Evolutionary conservation across 2,888 invertebrate genomes (phyloP), one percentile per base, ranked within the genome.

Genomic region (Priocnemis perturbator): DNA sequence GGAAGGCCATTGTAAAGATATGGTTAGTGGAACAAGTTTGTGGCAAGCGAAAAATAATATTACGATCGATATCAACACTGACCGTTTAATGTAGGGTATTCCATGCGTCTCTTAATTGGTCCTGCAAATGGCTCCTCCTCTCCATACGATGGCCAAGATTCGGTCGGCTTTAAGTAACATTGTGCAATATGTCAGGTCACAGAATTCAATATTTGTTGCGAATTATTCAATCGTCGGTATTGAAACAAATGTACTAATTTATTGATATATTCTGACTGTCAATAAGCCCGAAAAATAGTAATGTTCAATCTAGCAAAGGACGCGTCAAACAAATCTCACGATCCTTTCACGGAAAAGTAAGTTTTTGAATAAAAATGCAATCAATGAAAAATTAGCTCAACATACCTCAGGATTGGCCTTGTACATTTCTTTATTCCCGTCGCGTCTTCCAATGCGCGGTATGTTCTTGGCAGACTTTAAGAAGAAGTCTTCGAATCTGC

Each of bases 401-500:
- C 37, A 9, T 37, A 37, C 37, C 37, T 37, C 37, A 37, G 37
- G 2, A 9, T 37, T 37, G 1, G 37, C 11, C 1, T 37, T 37
- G 37, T 11, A 37, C 7, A 19, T 2, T 53, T 45, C 74, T 20
- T 57, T 15, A 55, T 52, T 74, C 47, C 61, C 71, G 9, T 76
- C 76, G 14, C 76, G 74, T 56, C 77, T 77, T 5, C 81, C 85
- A 30, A 82, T 76, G 58, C 83, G 77, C 0, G 85, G 83, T 30
- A 81, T 68, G 60, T 78, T 84, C 57, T 84, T 86, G 3, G 85
- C 78, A 0, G 83, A 69, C 20, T 86, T 85, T 3, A 81, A 64
- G 63, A 82, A 83, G 26, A 79, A 81, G 57, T 87, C 81, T 3
- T 86, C 82, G 53, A 79, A 82, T 15, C 70, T 79, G 57, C 78